Evolutionary conservation across 2,888 invertebrate species (phyloP).

Genomic region (Drosophila diplacantha): DNA sequence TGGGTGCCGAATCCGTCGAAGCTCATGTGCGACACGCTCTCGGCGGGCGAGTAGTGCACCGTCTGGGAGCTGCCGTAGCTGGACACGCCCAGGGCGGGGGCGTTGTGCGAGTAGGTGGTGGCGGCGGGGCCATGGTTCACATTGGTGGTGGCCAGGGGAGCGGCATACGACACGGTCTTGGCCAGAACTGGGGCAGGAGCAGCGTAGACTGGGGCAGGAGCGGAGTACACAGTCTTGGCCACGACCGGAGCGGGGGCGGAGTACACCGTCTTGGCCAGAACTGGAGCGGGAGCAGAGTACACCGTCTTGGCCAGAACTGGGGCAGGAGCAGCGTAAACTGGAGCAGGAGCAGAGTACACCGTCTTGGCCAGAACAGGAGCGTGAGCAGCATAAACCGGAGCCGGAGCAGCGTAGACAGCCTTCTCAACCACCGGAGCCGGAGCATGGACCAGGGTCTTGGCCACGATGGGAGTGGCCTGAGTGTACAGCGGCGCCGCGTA

Average conservation of each 20-base stretch:
- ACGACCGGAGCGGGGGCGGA: conserved; percentile 14
- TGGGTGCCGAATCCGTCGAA: conserved; percentile 83
- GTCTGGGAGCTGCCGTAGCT: conserved; percentile 75
- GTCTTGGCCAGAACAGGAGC: conserved; percentile 21
- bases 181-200: conserved; percentile 41
- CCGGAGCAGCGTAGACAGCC: conserved; percentile 55
- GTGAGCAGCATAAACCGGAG: conserved; percentile 33
- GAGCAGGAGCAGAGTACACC: conserved; percentile 48
- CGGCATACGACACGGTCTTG: conserved; percentile 38
- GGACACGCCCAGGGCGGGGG: conserved; percentile 74
- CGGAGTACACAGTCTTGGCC: conserved; percentile 21
- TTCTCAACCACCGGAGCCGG: conserved; percentile 71
- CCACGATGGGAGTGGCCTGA: conserved; percentile 56
- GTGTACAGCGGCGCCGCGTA: conserved; percentile 70
- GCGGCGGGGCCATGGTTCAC: conserved; percentile 66
- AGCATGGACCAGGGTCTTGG: conserved; percentile 48
- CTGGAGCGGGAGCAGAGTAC: conserved; percentile 32
- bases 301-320: conserved; percentile 50
- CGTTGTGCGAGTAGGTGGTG: conserved; percentile 74
- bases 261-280: conserved; percentile 65
- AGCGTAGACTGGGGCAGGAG: conserved; percentile 35
- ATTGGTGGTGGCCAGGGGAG: conserved; percentile 58
- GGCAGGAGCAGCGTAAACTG: conserved; percentile 61
- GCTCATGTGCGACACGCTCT: conserved; percentile 82
- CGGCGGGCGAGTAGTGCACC: conserved; percentile 79